Evolutionary conservation across 2,888 invertebrate species (phyloP).

Genomic region (Acrocyrtus sp.): DNA sequence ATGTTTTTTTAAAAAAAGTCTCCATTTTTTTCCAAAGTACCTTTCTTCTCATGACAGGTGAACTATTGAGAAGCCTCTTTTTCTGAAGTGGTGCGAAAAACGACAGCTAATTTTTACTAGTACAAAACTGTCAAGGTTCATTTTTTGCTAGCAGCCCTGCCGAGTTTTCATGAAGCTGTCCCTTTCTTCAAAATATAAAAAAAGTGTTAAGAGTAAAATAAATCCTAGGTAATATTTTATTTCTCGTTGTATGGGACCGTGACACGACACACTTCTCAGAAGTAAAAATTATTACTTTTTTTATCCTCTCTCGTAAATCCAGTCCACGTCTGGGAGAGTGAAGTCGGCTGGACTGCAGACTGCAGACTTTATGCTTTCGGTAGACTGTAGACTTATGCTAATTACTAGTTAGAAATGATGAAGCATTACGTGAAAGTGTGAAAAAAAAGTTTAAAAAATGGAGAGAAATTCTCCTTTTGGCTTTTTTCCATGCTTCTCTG

Average conservation of each 20-base stretch:
- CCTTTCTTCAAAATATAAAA: background rate
- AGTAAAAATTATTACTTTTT: background rate
- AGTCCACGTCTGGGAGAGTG: background rate
- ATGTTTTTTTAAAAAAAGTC: background rate
- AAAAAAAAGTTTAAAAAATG: background rate
- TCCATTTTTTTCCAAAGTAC: background rate
- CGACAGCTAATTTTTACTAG: slow-evolving; percentile 7
- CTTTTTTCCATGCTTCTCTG: background rate
- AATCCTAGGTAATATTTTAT: background rate
- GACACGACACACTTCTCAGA: background rate
- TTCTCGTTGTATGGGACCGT: background rate
- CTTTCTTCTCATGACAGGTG: background rate
- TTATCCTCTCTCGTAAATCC: background rate
- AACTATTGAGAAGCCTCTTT: background rate
- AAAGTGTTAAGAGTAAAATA: background rate
- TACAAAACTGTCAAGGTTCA: background rate
- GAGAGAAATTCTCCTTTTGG: too few species aligned
- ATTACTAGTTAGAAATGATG: too few species aligned
- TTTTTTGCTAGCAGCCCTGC: background rate
- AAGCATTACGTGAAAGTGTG: background rate
- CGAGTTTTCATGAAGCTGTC: background rate
- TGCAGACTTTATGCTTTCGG: too few species aligned
- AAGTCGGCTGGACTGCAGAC: background rate
- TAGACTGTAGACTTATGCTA: too few species aligned
- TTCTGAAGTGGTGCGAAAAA: slow-evolving; percentile 14